Base-by-base conservation (phyloP, 2,113 vertebrate genomes). In the Perca flavescens region DNA sequence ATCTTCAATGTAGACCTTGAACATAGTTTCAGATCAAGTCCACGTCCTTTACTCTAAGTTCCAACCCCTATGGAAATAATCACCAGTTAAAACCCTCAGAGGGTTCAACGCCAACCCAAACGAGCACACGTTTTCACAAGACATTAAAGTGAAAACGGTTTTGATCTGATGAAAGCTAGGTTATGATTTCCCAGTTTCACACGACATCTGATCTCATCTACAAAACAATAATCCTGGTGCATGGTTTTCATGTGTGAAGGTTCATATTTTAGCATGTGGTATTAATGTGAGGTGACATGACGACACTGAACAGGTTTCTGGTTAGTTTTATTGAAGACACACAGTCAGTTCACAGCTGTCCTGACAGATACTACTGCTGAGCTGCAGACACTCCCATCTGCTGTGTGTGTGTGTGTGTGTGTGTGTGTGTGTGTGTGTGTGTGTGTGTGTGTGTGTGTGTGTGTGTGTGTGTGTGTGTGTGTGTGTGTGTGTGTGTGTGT, bases 241-340 rank as follows among this genome's bases (percentile, higher is more conserved):
- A 13, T 40, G 4, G 2, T 36, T 15, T 12, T 7, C 40, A 31
- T 9, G 4, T 17, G 52, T 56, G 4, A 12, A n/a, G 7, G 13
- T 6, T 7, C 22, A 21, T 47, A 2, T 52, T 22, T 22, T 12
- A 3, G 47, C 14, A 34, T 52, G 11, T 19, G 16, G 12, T 53
- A 1, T 10, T 16, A 3, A 36, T 53, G 57, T 21, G 63, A 79
- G 65, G 47, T 11, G 67, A 90, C 13, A 17, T 8, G 5, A 86
- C 5, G 40, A 84, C 65, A 50, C 49, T 13, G 6, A 54, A 31
- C 43, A 78, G 21, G 56, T 79, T 81, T 76, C 28, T 12, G 43
- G 50, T 63, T 52, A 40, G 57, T 68, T 92, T 88, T 91, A 92
- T 88, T 91, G 79, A 83, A 82, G 83, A 74, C 72, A 74, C 67